Percentiles rank a stretch among this genome's conserved stretches.
Conservation (phyloP, 2,888 invertebrate species). For the Campoletis raptor region DNA sequence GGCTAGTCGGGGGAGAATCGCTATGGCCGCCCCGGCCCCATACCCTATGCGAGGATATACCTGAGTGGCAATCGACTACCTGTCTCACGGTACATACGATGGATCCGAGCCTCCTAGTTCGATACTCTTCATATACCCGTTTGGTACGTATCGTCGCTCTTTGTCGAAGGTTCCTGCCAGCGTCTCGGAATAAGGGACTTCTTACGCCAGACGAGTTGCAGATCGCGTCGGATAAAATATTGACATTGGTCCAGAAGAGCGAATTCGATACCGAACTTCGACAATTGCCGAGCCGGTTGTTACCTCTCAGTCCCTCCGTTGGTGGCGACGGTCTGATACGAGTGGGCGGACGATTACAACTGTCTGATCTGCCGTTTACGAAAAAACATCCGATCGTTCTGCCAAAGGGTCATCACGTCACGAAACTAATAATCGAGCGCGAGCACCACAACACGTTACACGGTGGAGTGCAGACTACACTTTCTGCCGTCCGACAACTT, state of each 20-base stretch:
- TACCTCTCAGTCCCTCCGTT: not conserved
- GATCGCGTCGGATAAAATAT: not conserved
- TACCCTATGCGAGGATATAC: not conserved
- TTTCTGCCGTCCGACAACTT: slow-evolving; percentile 45
- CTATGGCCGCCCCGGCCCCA: not conserved
- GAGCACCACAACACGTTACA: slow-evolving; percentile 51
- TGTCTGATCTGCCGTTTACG: not conserved
- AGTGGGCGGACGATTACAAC: slow-evolving; percentile 26
- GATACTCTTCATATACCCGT: not conserved
- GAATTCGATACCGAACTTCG: not conserved
- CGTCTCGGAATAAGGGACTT: not conserved
- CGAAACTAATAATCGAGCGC: slow-evolving; percentile 28
- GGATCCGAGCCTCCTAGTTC: not conserved
- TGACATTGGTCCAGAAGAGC: not conserved
- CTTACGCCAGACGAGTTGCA: not conserved
- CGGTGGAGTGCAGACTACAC: slow-evolving; percentile 64
- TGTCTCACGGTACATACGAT: not conserved
- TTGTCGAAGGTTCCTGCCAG: not conserved
- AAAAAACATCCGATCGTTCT: slow-evolving; percentile 44
- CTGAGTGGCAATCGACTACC: not conserved
- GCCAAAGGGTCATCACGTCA: slow-evolving; percentile 44
- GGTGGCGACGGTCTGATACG: not conserved
- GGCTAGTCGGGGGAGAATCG: slow-evolving; percentile 16
- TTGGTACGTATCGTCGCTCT: not conserved
- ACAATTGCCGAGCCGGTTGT: not conserved